Evolutionary conservation across 2,797 vertebrate species (phyloP).

Genomic region (Champsocephalus gunnari): DNA sequence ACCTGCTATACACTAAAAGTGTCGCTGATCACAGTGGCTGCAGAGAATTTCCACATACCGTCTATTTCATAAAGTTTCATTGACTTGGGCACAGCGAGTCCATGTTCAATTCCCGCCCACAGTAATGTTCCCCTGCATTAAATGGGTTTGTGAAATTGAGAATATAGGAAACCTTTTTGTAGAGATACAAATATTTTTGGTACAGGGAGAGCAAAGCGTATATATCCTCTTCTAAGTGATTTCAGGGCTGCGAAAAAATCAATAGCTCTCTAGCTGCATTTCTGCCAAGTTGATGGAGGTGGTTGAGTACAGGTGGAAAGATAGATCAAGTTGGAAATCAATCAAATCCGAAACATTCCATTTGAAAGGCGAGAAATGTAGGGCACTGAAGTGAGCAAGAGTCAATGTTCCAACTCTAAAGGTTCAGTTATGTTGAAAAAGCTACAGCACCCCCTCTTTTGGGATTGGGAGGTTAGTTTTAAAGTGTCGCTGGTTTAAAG

Average conservation of each 20-base stretch:
- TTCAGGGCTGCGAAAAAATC: conserved; percentile 76
- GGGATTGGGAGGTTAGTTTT: conserved; percentile 5
- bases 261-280: conserved; percentile 80
- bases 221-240: conserved; percentile 80
- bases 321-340: conserved; percentile 82
- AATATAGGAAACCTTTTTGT: conserved; percentile 78
- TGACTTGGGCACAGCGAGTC: conserved; percentile 45
- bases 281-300: conserved; percentile 80
- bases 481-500: conserved; percentile 22
- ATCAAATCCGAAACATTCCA: conserved; percentile 80
- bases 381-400: conserved; percentile 71
- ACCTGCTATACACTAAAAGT: conserved; percentile 43
- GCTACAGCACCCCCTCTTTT: conserved; percentile 14
- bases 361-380: conserved; percentile 75
- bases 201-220: conserved; percentile 74
- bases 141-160: conserved; percentile 72
- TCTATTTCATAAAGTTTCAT: conserved; percentile 62
- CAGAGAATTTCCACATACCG: conserved; percentile 28
- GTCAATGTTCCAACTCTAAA: conserved; percentile 61
- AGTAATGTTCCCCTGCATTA: conserved; percentile 71
- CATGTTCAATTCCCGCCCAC: conserved; percentile 70
- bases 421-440: conserved; percentile 58
- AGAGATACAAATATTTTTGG: conserved; percentile 77
- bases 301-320: conserved; percentile 72
- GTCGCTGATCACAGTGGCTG: conserved; percentile 35